phyloP scores from a whole-genome alignment of 1,140 invertebrate genomes.

The Penaeus japonicus region DNA sequence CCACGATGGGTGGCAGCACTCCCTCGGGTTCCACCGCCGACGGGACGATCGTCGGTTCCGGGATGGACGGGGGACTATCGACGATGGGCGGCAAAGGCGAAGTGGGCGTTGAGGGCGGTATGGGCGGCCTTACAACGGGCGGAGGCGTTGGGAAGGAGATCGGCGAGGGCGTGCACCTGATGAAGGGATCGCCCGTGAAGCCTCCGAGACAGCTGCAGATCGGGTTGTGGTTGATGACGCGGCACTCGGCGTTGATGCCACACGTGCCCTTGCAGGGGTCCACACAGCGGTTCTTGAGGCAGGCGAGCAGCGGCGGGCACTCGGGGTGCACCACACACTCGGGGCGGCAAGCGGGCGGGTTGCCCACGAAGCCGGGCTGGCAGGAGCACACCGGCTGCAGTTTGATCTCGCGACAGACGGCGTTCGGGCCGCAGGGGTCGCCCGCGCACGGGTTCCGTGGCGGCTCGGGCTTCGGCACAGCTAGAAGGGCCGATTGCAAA shows the following conservation, averaged over 20 bases:
- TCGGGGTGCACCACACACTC: slow-evolving; percentile 70
- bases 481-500: not conserved
- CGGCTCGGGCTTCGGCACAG: not conserved
- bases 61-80: not conserved
- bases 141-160: not conserved
- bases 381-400: slow-evolving; percentile 82
- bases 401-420: slow-evolving; percentile 78
- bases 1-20: not conserved
- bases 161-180: slow-evolving; percentile 68
- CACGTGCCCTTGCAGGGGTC: slow-evolving; percentile 82
- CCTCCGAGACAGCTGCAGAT: slow-evolving; percentile 75
- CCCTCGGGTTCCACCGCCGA: not conserved
- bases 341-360: slow-evolving; percentile 76
- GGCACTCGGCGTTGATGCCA: slow-evolving; percentile 79
- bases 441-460: slow-evolving; percentile 71
- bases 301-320: slow-evolving; percentile 68
- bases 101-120: not conserved
- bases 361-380: slow-evolving; percentile 77
- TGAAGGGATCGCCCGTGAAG: slow-evolving; percentile 77
- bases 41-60: not conserved
- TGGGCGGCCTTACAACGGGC: not conserved
- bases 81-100: not conserved
- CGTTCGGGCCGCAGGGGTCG: slow-evolving; percentile 73
- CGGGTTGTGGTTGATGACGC: slow-evolving; percentile 68
- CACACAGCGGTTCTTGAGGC: slow-evolving; percentile 77